Percentiles rank a stretch among this genome's conserved stretches.
Evolutionary conservation across 2,888 invertebrate species (phyloP).

Genomic region (Leuctra nigra): DNA sequence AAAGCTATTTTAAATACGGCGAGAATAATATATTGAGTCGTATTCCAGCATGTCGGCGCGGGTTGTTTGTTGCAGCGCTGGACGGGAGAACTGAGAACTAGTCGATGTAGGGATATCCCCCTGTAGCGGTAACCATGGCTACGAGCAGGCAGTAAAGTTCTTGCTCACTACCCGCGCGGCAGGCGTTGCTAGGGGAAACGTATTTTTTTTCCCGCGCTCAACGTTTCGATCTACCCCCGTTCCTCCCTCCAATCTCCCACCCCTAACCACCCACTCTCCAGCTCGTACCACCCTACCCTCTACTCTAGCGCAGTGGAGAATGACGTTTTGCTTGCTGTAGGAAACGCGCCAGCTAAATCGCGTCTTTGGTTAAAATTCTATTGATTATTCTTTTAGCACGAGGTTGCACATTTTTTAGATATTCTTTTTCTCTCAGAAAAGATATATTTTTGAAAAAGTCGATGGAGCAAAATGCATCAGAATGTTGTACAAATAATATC

Average conservation of each 20-base stretch:
- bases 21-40: too few species aligned
- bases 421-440: too few species aligned
- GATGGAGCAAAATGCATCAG: too few species aligned
- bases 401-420: too few species aligned
- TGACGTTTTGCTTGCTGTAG: background rate
- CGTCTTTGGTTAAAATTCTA: background rate
- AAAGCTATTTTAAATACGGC: too few species aligned
- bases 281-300: background rate
- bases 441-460: too few species aligned
- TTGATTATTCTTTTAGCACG: background rate
- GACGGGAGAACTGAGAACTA: too few species aligned
- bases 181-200: slow-evolving; percentile 26
- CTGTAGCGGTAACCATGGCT: background rate
- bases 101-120: too few species aligned
- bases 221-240: slow-evolving; percentile 10
- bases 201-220: slow-evolving; percentile 22
- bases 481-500: too few species aligned
- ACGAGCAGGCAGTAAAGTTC: background rate
- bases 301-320: background rate
- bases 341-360: background rate
- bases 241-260: background rate
- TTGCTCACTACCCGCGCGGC: slow-evolving; percentile 16
- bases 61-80: too few species aligned
- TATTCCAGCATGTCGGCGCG: too few species aligned
- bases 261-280: background rate